Conservation (phyloP, 2,797 vertebrate species). For the Neopelma chrysocephalum region DNA sequence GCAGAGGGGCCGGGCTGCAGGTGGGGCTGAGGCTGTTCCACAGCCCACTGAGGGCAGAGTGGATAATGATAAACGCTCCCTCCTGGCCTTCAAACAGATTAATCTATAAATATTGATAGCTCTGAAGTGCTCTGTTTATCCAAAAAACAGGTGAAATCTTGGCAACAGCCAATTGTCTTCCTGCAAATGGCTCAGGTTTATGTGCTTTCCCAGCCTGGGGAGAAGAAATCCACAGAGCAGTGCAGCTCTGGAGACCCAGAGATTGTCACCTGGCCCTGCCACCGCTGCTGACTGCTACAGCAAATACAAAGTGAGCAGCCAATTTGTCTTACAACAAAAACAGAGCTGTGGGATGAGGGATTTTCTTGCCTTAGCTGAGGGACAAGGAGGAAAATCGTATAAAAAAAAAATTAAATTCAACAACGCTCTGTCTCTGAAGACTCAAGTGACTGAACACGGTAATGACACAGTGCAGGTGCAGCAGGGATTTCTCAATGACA, state of each 20-base stretch:
- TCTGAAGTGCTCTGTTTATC: conserved; percentile 26
- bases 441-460: conserved; percentile 2
- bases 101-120: conserved; percentile 54
- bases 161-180: neutral
- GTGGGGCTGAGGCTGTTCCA: neutral
- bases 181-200: neutral
- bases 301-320: neutral
- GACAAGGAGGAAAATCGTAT: neutral
- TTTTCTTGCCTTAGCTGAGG: neutral
- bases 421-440: neutral
- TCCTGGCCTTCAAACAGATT: conserved; percentile 23
- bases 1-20: neutral
- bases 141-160: conserved; percentile 18
- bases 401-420: neutral
- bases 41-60: neutral
- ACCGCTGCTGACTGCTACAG: neutral
- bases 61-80: neutral
- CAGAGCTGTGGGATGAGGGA: neutral
- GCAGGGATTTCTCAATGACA: conserved; percentile 51
- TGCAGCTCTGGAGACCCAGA: neutral
- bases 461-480: conserved; percentile 34
- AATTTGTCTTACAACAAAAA: neutral
- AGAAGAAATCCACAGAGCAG: neutral
- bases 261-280: neutral
- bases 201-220: neutral